Evolutionary conservation across 2,888 invertebrate species (phyloP), one percentile per base, ranked within the genome.

Genomic region (Drosophila emarginata): DNA sequence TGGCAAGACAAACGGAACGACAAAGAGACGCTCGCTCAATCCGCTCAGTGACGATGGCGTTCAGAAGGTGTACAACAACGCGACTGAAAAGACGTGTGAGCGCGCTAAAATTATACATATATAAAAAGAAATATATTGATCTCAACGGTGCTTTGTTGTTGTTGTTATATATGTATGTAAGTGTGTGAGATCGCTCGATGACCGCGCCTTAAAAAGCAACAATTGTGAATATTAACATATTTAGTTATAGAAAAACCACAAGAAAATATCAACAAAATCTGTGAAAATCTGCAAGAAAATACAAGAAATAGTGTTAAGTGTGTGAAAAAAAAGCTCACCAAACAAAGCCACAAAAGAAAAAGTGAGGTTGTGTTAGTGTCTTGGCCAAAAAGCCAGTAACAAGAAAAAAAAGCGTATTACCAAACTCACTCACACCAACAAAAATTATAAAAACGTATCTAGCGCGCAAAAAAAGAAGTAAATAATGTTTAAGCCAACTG

Each of bases 341-440:
- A 52, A 58, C 54, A 54, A 54, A 66, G 69, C 45, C 45, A 45
- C 45, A 18, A 45, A 45, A 54, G 51, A 6, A 15, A 70, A 80
- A 86, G 87, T 86, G 88, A 83, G 88, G 88, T 86, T 83, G 82
- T 83, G 88, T 88, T 83, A 45, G 82, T 83, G 82, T 60, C 61
- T 72, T 68, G 66, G 75, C 87, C 80, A 71, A 75, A 78, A 69
- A 67, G 45, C 45, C 32, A 32, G 32, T 32, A 32, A 32, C 23
- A 12, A 51, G 14, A 60, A 56, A 23, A 62, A 62, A 66, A 64
- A 51, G 26, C 15, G 76, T 81, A 78, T 88, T 88, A 88, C 84
- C 82, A 82, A 82, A 84, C 81, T 70, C 72, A 80, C 79, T 71
- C 67, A 75, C 70, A 63, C 64, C 51, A 63, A 72, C 61, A 67